Evolutionary conservation across 1,140 invertebrate genomes (phyloP).

Genomic region (Calosoma granatense): DNA sequence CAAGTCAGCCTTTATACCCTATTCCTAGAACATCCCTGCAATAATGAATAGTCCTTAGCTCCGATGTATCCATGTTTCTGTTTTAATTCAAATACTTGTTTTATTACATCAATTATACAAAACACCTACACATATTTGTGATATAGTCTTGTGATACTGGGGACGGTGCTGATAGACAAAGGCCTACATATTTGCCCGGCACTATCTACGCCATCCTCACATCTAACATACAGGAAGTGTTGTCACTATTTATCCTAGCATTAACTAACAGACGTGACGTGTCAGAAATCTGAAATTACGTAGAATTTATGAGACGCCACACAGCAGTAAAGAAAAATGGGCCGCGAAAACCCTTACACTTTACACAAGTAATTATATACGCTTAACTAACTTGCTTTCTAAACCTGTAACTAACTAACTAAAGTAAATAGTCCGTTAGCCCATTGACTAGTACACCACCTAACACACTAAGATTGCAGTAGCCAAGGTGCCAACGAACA

Average conservation of each 20-base stretch:
- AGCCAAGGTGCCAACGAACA: too few species aligned
- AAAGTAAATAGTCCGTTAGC: too few species aligned
- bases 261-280: conserved; percentile 1
- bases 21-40: too few species aligned
- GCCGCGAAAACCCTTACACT: conserved; percentile 5
- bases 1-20: too few species aligned
- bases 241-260: background rate
- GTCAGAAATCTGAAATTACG: background rate
- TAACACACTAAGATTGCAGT: too few species aligned
- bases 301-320: background rate
- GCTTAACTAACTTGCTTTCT: too few species aligned
- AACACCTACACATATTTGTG: background rate
- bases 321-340: background rate
- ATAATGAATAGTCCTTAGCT: too few species aligned
- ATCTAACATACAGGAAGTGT: background rate
- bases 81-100: too few species aligned
- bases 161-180: conserved; percentile 1
- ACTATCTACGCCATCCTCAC: conserved; percentile 1
- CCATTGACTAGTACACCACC: too few species aligned
- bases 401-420: too few species aligned
- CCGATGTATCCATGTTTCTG: too few species aligned
- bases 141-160: background rate
- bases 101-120: background rate
- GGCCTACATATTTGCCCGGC: background rate
- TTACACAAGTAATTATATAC: too few species aligned